A percentile compares a stretch with the other conserved stretches of the same genome.
Evolutionary conservation across 1,140 invertebrate genomes (phyloP).

Genomic region (Druon quercuslanigerum): DNA sequence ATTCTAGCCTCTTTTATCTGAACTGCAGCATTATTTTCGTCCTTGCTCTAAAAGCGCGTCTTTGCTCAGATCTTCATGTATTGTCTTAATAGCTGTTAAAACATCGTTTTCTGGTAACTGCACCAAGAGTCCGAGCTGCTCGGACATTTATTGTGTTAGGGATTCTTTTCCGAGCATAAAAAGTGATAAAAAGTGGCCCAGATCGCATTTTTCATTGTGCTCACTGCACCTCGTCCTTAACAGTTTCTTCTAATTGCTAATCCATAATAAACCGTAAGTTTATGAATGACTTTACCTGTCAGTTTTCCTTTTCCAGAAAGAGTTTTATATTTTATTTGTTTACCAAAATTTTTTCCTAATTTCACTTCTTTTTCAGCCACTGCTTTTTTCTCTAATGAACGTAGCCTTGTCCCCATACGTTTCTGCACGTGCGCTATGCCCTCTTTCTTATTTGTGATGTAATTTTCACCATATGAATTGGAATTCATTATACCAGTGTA

Average conservation of each 20-base stretch:
- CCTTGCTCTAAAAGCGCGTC: slow-evolving; percentile 34
- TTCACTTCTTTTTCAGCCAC: slow-evolving; percentile 13
- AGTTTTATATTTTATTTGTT: slow-evolving; percentile 1
- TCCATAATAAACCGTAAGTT: slow-evolving; percentile 48
- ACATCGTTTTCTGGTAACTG: slow-evolving; percentile 51
- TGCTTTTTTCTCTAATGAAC: slow-evolving; percentile 3
- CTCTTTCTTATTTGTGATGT: slow-evolving; percentile 39
- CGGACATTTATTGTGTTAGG: too few relatives aligned
- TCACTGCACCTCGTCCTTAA: too few relatives aligned
- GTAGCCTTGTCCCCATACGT: slow-evolving; percentile 44
- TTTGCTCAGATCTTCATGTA: slow-evolving; percentile 41
- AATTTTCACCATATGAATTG: slow-evolving; percentile 42
- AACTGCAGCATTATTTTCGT: too few relatives aligned
- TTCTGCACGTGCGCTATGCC: too few relatives aligned
- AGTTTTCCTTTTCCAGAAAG: slow-evolving; percentile 43
- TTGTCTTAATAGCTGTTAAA: slow-evolving; percentile 40
- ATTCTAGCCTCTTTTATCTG: too few relatives aligned
- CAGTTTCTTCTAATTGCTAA: slow-evolving; percentile 39
- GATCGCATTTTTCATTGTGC: too few relatives aligned
- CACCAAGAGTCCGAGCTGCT: background rate
- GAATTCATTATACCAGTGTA: slow-evolving; percentile 36
- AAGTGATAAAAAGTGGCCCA: too few relatives aligned
- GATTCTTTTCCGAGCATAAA: too few relatives aligned
- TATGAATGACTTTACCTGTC: slow-evolving; percentile 44
- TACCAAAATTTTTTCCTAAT: slow-evolving; percentile 12